Percentiles rank a stretch among this genome's conserved stretches.
These are phyloP conservation scores for Pterocles gutturalis DNA, from an alignment of 2,113 vertebrate species.

Conservation along the genomic window DNA sequence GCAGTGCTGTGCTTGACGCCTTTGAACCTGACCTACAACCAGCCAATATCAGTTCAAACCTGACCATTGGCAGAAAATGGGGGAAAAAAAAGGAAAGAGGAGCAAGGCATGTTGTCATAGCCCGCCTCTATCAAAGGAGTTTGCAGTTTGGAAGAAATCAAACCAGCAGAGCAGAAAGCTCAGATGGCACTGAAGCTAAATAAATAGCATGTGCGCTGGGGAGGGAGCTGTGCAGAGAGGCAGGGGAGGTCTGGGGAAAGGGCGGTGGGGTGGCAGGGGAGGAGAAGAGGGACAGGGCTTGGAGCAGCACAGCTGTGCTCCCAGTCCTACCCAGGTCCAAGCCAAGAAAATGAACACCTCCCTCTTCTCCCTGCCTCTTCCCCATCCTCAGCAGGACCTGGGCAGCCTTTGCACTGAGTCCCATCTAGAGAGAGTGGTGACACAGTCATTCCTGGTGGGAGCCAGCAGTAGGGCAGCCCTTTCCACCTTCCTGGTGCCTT, in stretches of 20 bases:
- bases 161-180: constrained; percentile 37
- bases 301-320: fast-evolving
- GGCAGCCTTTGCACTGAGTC: background rate
- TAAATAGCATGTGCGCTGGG: fast-evolving
- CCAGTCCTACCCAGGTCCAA: background rate
- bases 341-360: background rate
- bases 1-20: background rate
- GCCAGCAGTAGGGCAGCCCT: background rate
- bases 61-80: background rate
- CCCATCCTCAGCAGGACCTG: fast-evolving
- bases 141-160: constrained; percentile 10
- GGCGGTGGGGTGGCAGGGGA: background rate
- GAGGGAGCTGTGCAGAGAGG: background rate
- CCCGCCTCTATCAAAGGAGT: constrained; percentile 21
- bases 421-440: too few species aligned
- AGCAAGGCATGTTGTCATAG: background rate
- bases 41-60: constrained; percentile 33
- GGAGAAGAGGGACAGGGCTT: background rate
- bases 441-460: background rate
- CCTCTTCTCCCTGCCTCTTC: background rate
- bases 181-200: background rate
- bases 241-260: background rate
- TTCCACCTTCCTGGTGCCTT: background rate
- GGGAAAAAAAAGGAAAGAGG: background rate
- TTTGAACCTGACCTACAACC: constrained; percentile 58